phyloP scores from a whole-genome alignment of 2,797 vertebrate genomes.

The Antrozous pallidus region DNA sequence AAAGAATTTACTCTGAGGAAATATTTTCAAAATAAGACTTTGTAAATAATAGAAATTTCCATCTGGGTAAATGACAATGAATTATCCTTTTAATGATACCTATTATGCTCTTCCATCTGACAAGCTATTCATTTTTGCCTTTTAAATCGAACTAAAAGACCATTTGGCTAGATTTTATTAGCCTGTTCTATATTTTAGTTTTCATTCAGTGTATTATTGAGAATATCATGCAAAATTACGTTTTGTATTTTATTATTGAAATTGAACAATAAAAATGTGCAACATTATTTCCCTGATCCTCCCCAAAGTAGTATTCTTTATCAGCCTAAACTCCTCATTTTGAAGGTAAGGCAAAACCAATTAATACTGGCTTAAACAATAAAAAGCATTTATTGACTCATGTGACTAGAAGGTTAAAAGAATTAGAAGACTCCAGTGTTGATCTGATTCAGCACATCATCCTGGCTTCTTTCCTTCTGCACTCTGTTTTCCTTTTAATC shows the following conservation, averaged over 20 bases:
- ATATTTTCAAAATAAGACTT: conserved; percentile 37
- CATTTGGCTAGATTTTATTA: conserved; percentile 3
- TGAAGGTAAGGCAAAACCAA: not conserved
- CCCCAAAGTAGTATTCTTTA: not conserved
- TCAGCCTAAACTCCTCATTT: not conserved
- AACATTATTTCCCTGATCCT: not conserved
- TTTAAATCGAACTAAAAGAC: conserved; percentile 45
- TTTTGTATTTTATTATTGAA: conserved; percentile 35
- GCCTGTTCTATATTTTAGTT: not conserved
- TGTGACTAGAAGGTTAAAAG: not conserved
- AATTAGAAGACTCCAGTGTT: not conserved
- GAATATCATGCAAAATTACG: not conserved
- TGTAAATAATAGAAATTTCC: conserved; percentile 41
- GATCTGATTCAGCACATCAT: conserved; percentile 19
- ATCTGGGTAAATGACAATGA: conserved; percentile 38
- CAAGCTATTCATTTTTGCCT: conserved; percentile 44
- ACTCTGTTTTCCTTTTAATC: not conserved
- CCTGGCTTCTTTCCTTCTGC: not conserved
- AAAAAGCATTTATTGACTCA: not conserved
- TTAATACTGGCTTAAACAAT: conserved; percentile 25
- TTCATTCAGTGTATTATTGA: conserved; percentile 9
- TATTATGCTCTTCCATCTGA: conserved; percentile 23
- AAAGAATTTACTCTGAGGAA: conserved; percentile 27
- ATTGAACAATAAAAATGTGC: conserved; percentile 19
- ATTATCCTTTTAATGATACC: conserved; percentile 42